phyloP scores from a whole-genome alignment of 37 sponge, comb jelly and placozoan species.

The Bolinopsis microptera region DNA sequence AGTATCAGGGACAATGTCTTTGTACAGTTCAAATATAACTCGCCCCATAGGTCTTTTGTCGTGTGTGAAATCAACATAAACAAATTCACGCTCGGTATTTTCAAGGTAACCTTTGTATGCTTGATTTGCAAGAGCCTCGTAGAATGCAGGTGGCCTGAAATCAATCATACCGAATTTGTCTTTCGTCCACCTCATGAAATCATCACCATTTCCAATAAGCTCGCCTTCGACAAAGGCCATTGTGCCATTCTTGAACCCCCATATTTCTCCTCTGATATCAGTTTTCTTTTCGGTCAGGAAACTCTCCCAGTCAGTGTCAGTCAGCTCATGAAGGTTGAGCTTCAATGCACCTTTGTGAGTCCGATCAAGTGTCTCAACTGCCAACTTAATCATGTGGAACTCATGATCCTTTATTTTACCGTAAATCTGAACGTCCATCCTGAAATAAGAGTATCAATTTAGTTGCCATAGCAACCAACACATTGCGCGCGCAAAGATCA shows the following conservation, averaged over 20 bases:
- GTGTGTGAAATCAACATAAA: slow-evolving; percentile 12
- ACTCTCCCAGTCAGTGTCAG: slow-evolving; percentile 47
- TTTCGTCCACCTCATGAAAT: slow-evolving; percentile 70
- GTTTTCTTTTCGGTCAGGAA: not conserved
- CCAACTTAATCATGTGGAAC: slow-evolving; percentile 37
- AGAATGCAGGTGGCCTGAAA: slow-evolving; percentile 68
- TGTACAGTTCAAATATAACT: slow-evolving; percentile 73
- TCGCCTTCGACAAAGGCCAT: slow-evolving; percentile 66
- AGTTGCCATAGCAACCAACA: not conserved
- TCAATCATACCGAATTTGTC: slow-evolving; percentile 68
- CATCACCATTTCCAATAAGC: slow-evolving; percentile 67
- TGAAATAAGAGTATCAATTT: too few species aligned
- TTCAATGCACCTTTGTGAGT: not conserved
- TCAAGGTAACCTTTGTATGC: slow-evolving; percentile 72
- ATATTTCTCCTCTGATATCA: slow-evolving; percentile 68
- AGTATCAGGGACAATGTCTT: slow-evolving; percentile 75
- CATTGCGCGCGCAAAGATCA: not conserved
- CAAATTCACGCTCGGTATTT: slow-evolving; percentile 63
- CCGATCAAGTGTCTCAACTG: not conserved
- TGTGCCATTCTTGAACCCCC: slow-evolving; percentile 67
- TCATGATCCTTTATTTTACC: slow-evolving; percentile 53
- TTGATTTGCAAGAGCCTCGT: slow-evolving; percentile 68
- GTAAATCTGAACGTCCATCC: slow-evolving; percentile 18
- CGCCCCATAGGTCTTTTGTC: slow-evolving; percentile 38
- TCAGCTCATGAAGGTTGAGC: not conserved